Percentiles rank a stretch among this genome's conserved stretches.
Evolutionary conservation across 2,113 vertebrate genomes (phyloP).

Genomic region (Lathamus discolor): DNA sequence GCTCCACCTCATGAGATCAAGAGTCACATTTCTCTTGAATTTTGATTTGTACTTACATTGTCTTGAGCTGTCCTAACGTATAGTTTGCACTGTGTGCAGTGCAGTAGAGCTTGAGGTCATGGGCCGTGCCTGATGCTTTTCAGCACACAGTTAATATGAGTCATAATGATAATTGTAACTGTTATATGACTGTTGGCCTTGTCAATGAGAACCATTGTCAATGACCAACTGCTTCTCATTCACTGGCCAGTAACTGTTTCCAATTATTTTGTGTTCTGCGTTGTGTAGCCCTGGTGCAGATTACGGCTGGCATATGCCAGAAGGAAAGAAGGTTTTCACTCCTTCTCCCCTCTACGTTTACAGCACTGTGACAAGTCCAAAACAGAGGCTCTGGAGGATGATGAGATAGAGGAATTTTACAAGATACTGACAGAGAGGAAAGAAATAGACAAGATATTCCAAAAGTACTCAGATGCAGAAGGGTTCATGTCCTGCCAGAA

Average conservation of each 20-base stretch:
- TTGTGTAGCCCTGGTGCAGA: conserved; percentile 71
- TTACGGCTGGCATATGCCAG: conserved; percentile 62
- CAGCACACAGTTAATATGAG: neutral
- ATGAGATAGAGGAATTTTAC: conserved; percentile 93
- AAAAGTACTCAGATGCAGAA: conserved; percentile 51
- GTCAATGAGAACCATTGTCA: neutral
- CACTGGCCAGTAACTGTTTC: conserved; percentile 28
- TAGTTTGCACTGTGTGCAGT: neutral
- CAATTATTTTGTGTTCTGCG: conserved; percentile 69
- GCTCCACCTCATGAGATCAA: neutral
- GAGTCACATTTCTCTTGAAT: neutral
- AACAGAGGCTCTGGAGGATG: conserved; percentile 86
- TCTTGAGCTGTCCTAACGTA: neutral
- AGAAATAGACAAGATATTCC: conserved; percentile 86
- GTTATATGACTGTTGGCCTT: neutral
- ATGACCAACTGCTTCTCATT: neutral
- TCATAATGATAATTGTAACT: neutral
- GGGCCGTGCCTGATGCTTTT: neutral
- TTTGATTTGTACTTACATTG: neutral
- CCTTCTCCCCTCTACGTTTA: conserved; percentile 68
- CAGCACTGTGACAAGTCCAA: conserved; percentile 91
- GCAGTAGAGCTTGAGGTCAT: neutral
- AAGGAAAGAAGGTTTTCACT: conserved; percentile 68
- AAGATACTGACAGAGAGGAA: conserved; percentile 84
- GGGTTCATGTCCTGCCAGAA: conserved; percentile 80